phyloP scores from a whole-genome alignment of 1,140 invertebrate species.

The Eciton burchellii region DNA sequence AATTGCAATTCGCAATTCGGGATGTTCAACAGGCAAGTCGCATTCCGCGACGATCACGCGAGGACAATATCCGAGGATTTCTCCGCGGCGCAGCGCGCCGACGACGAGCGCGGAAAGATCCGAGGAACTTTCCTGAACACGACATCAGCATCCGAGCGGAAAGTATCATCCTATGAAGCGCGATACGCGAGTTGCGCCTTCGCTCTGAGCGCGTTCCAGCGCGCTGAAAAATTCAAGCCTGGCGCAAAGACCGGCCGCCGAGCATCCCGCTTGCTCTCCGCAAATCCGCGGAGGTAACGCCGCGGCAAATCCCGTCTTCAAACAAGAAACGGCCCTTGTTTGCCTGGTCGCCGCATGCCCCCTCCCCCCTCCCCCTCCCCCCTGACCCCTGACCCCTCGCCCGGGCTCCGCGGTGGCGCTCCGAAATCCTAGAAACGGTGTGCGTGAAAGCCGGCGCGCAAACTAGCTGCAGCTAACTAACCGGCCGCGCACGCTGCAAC shows the following conservation, averaged over 20 bases:
- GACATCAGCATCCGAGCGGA: too few species aligned
- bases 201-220: neutral
- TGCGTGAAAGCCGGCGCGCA: slow-evolving; percentile 66
- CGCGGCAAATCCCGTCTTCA: slow-evolving; percentile 72
- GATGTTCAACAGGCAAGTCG: too few species aligned
- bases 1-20: too few species aligned
- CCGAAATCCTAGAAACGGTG: slow-evolving; percentile 72
- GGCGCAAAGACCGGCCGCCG: slow-evolving; percentile 34
- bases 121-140: too few species aligned
- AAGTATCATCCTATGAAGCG: too few species aligned
- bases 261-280: slow-evolving; percentile 57
- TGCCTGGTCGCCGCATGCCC: slow-evolving; percentile 70
- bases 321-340: slow-evolving; percentile 66
- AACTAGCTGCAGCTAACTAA: slow-evolving; percentile 63
- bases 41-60: too few species aligned
- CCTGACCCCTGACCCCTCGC: slow-evolving; percentile 18
- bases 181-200: too few species aligned
- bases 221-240: slow-evolving; percentile 44
- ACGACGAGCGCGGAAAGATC: too few species aligned
- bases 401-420: slow-evolving; percentile 30
- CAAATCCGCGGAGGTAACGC: slow-evolving; percentile 71
- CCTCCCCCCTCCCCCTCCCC: too few species aligned
- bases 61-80: too few species aligned
- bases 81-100: too few species aligned
- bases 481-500: slow-evolving; percentile 58